Base-by-base conservation (phyloP, 2,113 vertebrate genomes). In the Tapirus terrestris region DNA sequence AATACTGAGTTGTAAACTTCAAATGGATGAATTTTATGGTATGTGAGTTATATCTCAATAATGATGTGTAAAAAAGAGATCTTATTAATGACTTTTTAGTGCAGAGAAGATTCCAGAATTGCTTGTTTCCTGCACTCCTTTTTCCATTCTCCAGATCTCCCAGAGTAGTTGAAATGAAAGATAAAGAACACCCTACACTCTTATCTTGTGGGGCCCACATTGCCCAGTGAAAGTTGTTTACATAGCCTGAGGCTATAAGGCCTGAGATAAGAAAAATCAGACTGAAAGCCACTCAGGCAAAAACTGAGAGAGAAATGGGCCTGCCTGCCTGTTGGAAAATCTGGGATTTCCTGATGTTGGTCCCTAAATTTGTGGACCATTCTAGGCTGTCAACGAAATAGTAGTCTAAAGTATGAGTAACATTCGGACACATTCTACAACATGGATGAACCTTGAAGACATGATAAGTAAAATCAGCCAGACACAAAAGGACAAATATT, bases 161-260 rank as follows among this genome's bases (percentile, higher is more conserved):
- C 18, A 80, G 53, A 89, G 83, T 33, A 61, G 51, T 86, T 56
- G 58, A 75, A 95, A 33, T 56, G 31, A 70, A 86, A 89, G 89
- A 92, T 91, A 20, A 63, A 51, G 39, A 68, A 58, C 16, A 68
- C 48, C 75, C 63, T 73, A 43, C 43, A 33, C 29, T 60, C 33
- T 31, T 84, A 53, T 72, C 48, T 89, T 70, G 68, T 90, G 61
- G 73, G 60, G 60, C 70, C 11, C 8, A 23, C 33, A 79, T 60
- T 95, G 92, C 73, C 2, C n/a, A 23, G 88, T 63, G 84, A 75
- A 84, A 80, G 53, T 48, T 93, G 81, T 97, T 96, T 94, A 91
- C 51, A 72, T n/a, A 81, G 84, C 70, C 91, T 36, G 48, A 70
- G 65, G 72, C 84, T 68, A 17, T 87, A 51, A 93, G 76, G 53